Evolutionary conservation across 2,113 vertebrate species (phyloP).

Genomic region (Rhinogobius similis): DNA sequence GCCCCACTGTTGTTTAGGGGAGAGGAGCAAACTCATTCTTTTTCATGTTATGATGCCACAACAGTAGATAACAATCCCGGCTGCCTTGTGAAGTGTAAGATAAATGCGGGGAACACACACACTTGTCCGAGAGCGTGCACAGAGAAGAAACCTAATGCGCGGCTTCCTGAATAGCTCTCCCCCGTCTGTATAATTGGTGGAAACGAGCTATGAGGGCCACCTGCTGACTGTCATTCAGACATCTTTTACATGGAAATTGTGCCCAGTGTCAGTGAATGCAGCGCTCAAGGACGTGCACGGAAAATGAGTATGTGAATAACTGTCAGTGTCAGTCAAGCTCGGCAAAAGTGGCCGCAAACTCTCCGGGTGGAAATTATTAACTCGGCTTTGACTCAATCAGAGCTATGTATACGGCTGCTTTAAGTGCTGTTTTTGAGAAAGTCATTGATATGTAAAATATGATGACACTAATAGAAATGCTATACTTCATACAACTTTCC

Average conservation of each 20-base stretch:
- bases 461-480: neutral
- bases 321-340: slow-evolving; percentile 2
- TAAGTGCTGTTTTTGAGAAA: neutral
- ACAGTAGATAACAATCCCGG: slow-evolving; percentile 47
- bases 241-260: slow-evolving; percentile 55
- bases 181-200: slow-evolving; percentile 64
- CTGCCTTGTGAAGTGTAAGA: slow-evolving; percentile 42
- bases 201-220: slow-evolving; percentile 58
- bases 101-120: slow-evolving; percentile 33
- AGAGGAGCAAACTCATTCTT: slow-evolving; percentile 33
- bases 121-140: slow-evolving; percentile 29
- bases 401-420: neutral
- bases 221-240: slow-evolving; percentile 60
- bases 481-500: neutral
- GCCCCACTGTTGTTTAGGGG: slow-evolving; percentile 19
- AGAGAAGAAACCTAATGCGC: slow-evolving; percentile 46
- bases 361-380: neutral
- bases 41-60: slow-evolving; percentile 15
- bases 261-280: slow-evolving; percentile 24
- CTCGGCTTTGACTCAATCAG: neutral
- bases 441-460: neutral
- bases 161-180: slow-evolving; percentile 33
- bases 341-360: neutral
- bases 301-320: slow-evolving; percentile 3
- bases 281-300: slow-evolving; percentile 2